A percentile compares a stretch with the other conserved stretches of the same genome.
phyloP scores from a whole-genome alignment of 2,113 vertebrate genomes.

The Malaclemys terrapin region DNA sequence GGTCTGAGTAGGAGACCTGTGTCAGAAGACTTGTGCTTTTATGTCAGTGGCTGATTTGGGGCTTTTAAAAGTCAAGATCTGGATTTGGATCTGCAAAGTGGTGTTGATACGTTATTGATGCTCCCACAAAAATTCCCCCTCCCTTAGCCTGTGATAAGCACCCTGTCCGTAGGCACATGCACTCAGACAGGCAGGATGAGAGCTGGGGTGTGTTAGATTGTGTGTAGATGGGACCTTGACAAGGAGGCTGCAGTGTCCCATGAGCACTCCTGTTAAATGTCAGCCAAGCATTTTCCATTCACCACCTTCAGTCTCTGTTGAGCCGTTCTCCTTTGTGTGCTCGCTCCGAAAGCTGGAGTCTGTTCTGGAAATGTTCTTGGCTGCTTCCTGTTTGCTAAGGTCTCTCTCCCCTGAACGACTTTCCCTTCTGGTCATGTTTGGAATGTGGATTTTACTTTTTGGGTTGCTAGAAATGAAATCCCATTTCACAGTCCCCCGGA shows the following conservation, averaged over 20 bases:
- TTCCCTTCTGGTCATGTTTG: conserved; percentile 31
- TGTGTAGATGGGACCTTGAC: neutral
- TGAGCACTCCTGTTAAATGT: neutral
- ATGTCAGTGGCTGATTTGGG: neutral
- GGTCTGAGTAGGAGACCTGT: neutral
- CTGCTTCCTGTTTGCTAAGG: conserved; percentile 23
- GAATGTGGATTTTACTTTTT: conserved; percentile 22
- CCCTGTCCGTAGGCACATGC: neutral
- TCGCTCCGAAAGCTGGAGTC: neutral
- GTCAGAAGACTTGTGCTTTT: neutral
- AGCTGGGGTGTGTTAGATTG: neutral
- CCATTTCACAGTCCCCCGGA: neutral
- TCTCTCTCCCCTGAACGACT: neutral
- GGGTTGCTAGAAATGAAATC: neutral
- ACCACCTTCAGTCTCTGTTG: neutral
- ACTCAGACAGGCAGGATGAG: neutral
- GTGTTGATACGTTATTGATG: neutral
- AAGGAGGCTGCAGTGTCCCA: neutral
- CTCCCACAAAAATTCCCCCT: neutral
- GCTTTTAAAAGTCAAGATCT: neutral
- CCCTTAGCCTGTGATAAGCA: neutral
- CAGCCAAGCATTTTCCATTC: neutral
- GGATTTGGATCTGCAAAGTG: neutral
- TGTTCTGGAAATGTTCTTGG: neutral
- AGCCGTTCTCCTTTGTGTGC: neutral